Percentiles rank a stretch among this genome's conserved stretches.
Conservation (phyloP, 2,888 invertebrate genomes). For the Ophion ventricosus region DNA sequence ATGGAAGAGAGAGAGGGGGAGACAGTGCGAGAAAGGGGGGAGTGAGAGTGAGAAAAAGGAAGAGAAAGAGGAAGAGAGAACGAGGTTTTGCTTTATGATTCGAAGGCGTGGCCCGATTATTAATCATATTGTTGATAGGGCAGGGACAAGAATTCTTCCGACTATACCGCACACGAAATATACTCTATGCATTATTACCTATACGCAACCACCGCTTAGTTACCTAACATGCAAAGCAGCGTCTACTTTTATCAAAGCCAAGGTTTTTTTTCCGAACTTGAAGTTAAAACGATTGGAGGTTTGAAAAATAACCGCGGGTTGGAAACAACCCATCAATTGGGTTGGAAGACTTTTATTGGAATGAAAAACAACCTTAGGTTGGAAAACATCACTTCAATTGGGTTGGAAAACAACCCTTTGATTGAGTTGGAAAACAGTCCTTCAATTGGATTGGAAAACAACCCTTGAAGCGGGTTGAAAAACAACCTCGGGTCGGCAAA, state of each 20-base stretch:
- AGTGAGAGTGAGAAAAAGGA: too few species aligned
- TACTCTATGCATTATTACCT: slow-evolving; percentile 15
- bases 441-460: background rate
- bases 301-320: background rate
- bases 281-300: too few species aligned
- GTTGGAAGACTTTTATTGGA: too few species aligned
- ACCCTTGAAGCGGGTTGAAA: background rate
- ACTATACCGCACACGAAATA: slow-evolving; percentile 13
- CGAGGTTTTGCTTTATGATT: slow-evolving; percentile 62
- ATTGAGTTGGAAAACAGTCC: background rate
- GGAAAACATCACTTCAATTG: background rate
- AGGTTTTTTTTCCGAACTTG: background rate
- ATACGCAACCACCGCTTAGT: slow-evolving; percentile 8
- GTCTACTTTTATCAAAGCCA: background rate
- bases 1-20: slow-evolving; percentile 27
- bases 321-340: too few species aligned
- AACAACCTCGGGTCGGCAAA: background rate
- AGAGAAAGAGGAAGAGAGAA: slow-evolving; percentile 26
- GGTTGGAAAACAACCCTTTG: background rate
- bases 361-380: background rate
- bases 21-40: too few species aligned
- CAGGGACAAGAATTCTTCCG: slow-evolving; percentile 63
- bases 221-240: background rate
- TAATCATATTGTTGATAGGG: slow-evolving; percentile 72
- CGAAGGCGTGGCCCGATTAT: slow-evolving; percentile 72